Percentiles rank a stretch among this genome's conserved stretches.
Evolutionary conservation across 1,140 invertebrate genomes (phyloP).

Genomic region (Drosophila sucinea): DNA sequence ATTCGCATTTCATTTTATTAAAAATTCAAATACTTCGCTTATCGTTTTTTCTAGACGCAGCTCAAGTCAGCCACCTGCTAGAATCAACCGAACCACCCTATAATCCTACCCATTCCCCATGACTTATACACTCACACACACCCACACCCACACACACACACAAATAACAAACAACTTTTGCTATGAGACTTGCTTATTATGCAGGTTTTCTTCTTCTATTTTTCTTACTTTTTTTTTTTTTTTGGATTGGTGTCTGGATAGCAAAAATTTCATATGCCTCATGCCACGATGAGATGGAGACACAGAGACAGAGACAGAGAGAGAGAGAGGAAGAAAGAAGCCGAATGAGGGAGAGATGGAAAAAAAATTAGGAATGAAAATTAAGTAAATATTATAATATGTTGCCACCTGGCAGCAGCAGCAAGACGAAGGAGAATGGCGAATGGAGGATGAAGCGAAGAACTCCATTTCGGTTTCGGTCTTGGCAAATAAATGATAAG

Average conservation of each 20-base stretch:
- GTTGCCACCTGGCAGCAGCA: slow-evolving; percentile 46
- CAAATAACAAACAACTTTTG: slow-evolving; percentile 52
- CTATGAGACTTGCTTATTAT: slow-evolving; percentile 69
- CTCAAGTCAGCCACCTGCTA: slow-evolving; percentile 71
- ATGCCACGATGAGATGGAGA: slow-evolving; percentile 18
- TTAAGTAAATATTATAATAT: slow-evolving; percentile 83
- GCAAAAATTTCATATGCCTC: slow-evolving; percentile 63
- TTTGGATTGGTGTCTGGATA: slow-evolving; percentile 14
- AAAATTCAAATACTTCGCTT: slow-evolving; percentile 80
- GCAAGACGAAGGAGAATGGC: neutral
- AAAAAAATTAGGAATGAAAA: slow-evolving; percentile 80
- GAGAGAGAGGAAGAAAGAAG: neutral
- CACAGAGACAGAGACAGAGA: neutral
- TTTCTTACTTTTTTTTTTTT: slow-evolving; percentile 20
- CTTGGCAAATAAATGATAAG: slow-evolving; percentile 83
- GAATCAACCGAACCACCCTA: slow-evolving; percentile 27
- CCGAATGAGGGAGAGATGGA: neutral
- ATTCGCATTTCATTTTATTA: slow-evolving; percentile 79
- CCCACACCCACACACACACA: slow-evolving; percentile 30
- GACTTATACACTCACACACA: slow-evolving; percentile 15
- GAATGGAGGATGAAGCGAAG: neutral
- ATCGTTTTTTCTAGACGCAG: slow-evolving; percentile 68
- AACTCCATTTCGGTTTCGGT: slow-evolving; percentile 48
- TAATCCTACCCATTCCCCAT: neutral
- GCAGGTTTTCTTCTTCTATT: slow-evolving; percentile 51